phyloP scores from a whole-genome alignment of 2,888 invertebrate species.

The Drepana falcataria region DNA sequence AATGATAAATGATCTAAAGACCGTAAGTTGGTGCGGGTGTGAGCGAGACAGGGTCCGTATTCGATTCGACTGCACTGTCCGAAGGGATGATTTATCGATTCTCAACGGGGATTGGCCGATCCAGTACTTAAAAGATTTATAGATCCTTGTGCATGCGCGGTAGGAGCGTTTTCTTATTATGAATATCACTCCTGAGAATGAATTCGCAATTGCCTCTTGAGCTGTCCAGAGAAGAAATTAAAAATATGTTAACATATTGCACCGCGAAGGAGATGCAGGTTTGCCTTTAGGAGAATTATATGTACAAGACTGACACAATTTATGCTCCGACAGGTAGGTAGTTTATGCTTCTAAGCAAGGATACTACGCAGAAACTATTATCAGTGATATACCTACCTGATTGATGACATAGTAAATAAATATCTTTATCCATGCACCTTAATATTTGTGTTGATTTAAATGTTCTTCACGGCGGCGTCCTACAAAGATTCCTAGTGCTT shows the following conservation, averaged over 20 bases:
- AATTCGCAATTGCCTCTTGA: constrained; percentile 66
- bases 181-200: constrained; percentile 75
- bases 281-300: constrained; percentile 3
- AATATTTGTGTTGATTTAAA: too few relatives aligned
- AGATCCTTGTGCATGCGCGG: constrained; percentile 75
- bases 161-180: constrained; percentile 78
- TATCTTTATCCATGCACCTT: too few relatives aligned
- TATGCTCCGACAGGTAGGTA: too few relatives aligned
- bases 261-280: constrained; percentile 24
- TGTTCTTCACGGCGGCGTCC: too few relatives aligned
- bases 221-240: constrained; percentile 64
- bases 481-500: too few relatives aligned
- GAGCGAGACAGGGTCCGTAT: constrained; percentile 54
- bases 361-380: background rate
- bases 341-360: constrained; percentile 13
- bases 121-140: constrained; percentile 75
- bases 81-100: constrained; percentile 75
- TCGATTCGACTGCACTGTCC: constrained; percentile 64
- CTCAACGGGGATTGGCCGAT: constrained; percentile 78
- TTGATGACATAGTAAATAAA: too few relatives aligned
- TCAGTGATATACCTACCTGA: too few relatives aligned
- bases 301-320: too few relatives aligned
- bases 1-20: constrained; percentile 72
- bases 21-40: constrained; percentile 44
- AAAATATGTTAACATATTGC: constrained; percentile 75